Evolutionary conservation across 2,113 vertebrate genomes (phyloP).

Genomic region (Sturnus vulgaris): DNA sequence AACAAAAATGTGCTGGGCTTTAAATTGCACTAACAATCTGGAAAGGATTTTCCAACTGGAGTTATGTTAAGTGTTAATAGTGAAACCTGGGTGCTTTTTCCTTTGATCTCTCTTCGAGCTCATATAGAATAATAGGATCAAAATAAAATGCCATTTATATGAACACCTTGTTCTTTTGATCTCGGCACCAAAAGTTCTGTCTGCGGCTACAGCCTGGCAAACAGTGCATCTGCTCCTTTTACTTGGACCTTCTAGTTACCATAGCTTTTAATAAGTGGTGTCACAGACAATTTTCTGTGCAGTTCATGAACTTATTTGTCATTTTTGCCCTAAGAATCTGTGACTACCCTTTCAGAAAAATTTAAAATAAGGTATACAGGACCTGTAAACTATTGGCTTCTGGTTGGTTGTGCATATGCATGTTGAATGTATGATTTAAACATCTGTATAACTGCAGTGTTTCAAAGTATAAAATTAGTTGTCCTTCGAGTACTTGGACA

Average conservation of each 20-base stretch:
- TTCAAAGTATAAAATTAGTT: neutral
- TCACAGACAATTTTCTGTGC: constrained; percentile 2
- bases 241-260: neutral
- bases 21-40: constrained; percentile 72
- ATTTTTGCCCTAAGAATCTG: neutral
- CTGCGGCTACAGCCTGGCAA: constrained; percentile 17
- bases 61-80: constrained; percentile 69
- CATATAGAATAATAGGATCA: constrained; percentile 72
- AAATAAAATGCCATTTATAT: constrained; percentile 69
- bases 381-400: neutral
- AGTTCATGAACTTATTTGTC: neutral
- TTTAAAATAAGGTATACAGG: neutral
- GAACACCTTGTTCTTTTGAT: constrained; percentile 77
- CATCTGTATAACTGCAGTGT: neutral
- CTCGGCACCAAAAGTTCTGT: constrained; percentile 37
- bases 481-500: neutral
- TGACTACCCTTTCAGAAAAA: neutral
- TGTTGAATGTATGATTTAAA: neutral
- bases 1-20: constrained; percentile 52
- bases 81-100: constrained; percentile 65
- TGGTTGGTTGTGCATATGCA: neutral
- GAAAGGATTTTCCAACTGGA: constrained; percentile 72
- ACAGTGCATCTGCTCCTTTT: constrained; percentile 14
- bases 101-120: constrained; percentile 70
- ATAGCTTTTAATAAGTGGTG: constrained; percentile 17